phyloP scores from a whole-genome alignment of 2,888 invertebrate genomes.

The Cryptosula pallasiana region DNA sequence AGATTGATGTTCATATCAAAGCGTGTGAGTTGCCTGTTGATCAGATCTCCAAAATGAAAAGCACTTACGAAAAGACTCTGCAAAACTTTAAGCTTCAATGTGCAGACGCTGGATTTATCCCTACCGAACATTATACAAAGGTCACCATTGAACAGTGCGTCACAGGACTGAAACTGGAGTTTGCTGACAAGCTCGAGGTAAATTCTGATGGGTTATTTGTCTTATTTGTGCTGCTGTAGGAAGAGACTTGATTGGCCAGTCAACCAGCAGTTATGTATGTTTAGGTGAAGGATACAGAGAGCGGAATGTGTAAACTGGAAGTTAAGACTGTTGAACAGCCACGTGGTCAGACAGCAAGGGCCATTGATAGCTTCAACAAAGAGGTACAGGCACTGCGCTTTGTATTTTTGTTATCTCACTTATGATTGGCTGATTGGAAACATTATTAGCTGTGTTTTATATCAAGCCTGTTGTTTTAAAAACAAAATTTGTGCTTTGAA shows the following conservation, averaged over 20 bases:
- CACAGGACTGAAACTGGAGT: constrained; percentile 9
- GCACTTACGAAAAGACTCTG: constrained; percentile 4
- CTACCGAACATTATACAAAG: constrained; percentile 1
- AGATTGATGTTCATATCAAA: constrained; percentile 18
- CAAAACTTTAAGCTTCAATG: neutral
- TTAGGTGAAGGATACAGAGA: neutral
- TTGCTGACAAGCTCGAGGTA: neutral
- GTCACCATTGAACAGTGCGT: constrained; percentile 7
- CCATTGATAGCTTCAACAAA: neutral
- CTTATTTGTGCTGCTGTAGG: too few species aligned
- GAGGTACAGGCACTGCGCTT: neutral
- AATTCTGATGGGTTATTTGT: too few species aligned
- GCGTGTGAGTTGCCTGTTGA: neutral
- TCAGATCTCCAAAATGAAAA: neutral
- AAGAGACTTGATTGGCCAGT: too few species aligned
- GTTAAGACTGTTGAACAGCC: neutral
- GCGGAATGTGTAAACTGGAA: neutral
- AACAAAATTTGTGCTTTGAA: too few species aligned
- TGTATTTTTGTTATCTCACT: too few species aligned
- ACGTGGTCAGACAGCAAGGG: neutral
- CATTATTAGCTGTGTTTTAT: too few species aligned
- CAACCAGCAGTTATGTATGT: too few species aligned
- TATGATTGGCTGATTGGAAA: too few species aligned
- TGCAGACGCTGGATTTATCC: constrained; percentile 1
- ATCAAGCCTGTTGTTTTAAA: too few species aligned